These are phyloP conservation scores for Prietella phreatophila DNA, from an alignment of 2,113 vertebrate species.

Conservation along the genomic window DNA sequence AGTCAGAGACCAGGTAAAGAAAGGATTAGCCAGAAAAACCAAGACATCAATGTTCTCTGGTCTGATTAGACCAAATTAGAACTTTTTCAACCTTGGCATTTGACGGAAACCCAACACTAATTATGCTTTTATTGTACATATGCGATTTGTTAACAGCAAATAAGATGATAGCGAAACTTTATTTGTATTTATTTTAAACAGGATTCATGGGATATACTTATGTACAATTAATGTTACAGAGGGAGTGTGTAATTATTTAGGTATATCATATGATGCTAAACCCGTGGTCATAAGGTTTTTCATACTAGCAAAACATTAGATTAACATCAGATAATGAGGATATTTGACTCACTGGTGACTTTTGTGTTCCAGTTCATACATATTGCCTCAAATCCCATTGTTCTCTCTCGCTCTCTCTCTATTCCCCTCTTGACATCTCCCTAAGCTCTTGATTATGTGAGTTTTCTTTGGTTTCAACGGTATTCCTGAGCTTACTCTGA, in stretches of 20 bases:
- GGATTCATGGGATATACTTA: neutral
- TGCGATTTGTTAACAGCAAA: neutral
- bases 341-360: neutral
- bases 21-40: too few relatives aligned
- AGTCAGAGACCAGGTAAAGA: too few relatives aligned
- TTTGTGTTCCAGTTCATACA: neutral
- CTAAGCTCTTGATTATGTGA: neutral
- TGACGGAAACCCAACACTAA: neutral
- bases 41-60: too few relatives aligned
- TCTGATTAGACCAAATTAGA: too few relatives aligned
- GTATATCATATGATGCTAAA: neutral
- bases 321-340: neutral
- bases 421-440: neutral
- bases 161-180: neutral
- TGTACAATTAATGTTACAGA: neutral
- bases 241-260: neutral
- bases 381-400: neutral
- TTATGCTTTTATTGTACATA: neutral
- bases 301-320: neutral
- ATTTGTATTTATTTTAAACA: neutral
- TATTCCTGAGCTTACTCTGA: neutral
- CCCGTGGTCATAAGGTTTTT: neutral
- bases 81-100: too few relatives aligned
- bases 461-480: neutral
- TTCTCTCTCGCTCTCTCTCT: neutral